phyloP scores from a whole-genome alignment of 2,113 vertebrate genomes.

The Peromyscus californicus region DNA sequence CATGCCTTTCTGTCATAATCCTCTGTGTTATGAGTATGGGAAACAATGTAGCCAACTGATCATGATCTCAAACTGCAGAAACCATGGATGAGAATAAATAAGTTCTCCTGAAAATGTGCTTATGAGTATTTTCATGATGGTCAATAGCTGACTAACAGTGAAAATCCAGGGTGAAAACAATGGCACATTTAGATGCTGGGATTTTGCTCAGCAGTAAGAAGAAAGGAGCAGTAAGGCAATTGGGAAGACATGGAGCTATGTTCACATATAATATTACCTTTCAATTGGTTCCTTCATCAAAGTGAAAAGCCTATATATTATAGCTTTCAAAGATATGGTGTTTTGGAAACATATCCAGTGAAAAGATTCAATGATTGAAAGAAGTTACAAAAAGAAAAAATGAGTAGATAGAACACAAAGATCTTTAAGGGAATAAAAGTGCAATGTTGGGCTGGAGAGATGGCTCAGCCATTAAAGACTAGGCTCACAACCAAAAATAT shows the following conservation, averaged over 20 bases:
- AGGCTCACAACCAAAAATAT: too few relatives aligned
- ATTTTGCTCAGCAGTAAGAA: neutral
- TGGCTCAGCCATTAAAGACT: too few relatives aligned
- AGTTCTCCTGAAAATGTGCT: too few relatives aligned
- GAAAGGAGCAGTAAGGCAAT: neutral
- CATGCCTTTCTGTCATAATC: neutral
- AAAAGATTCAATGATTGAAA: too few relatives aligned
- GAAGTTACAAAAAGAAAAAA: neutral
- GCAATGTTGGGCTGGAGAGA: neutral
- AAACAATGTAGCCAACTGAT: neutral
- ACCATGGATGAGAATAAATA: neutral
- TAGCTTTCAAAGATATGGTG: neutral
- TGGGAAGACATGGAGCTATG: neutral
- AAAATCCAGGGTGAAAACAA: neutral
- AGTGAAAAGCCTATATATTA: neutral
- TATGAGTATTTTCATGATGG: neutral
- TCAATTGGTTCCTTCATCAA: neutral
- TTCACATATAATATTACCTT: neutral
- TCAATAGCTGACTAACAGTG: neutral
- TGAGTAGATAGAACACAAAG: neutral
- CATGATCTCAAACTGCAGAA: neutral
- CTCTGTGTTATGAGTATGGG: neutral
- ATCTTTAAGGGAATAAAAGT: neutral
- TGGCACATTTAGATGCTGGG: neutral
- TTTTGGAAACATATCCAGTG: neutral